Base-by-base conservation (phyloP, 2,888 invertebrate species). In the Synanthedon vespiformis region DNA sequence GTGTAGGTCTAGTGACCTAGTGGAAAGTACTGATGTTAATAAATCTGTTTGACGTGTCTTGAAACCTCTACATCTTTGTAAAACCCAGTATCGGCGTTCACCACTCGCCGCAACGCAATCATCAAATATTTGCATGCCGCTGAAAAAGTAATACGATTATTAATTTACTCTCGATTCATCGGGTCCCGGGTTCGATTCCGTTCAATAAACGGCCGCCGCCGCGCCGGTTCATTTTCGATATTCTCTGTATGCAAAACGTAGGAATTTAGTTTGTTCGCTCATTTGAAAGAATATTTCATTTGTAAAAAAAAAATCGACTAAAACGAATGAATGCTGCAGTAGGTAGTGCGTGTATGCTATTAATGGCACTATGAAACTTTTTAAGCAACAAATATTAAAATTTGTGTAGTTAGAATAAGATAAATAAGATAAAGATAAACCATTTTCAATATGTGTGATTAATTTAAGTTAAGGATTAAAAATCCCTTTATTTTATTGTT, bases 131-230 rank as follows among this genome's bases (percentile, higher is more conserved):
- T 87, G 81, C 83, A 83, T 84, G 74, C 77, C 72, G 64, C 68
- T 79, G 81, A 81, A 86, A 85, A 84, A 86, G 80, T 87, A 86
- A 87, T 84, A 76, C 78, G 75, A 83, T 87, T 87, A 85, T 84
- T 85, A 85, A 87, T 87, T 85, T 84, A 73, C 76, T 68, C 72
- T 61, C 81, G 72, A 80, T 86, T 85, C 84, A 83, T 68, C 72
- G 69, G 58, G 61, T 59, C 59, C 48, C 49, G 62, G 62, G 68
- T 74, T 72, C 74, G 68, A 73, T 78, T 69, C 72, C 68, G 70
- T 72, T 70, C 74, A 70, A 71, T 71, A 68, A 71, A 70, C 63
- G 62, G 12, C 60, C 61, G 66, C 57, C 59, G 58, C 61, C 58
- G 66, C 64, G 70, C 57, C 59, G 59, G 61, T 58, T 67, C 64